These are phyloP conservation scores for Xestia sexstrigata DNA, from an alignment of 2,888 invertebrate genomes.

Conservation along the genomic window DNA sequence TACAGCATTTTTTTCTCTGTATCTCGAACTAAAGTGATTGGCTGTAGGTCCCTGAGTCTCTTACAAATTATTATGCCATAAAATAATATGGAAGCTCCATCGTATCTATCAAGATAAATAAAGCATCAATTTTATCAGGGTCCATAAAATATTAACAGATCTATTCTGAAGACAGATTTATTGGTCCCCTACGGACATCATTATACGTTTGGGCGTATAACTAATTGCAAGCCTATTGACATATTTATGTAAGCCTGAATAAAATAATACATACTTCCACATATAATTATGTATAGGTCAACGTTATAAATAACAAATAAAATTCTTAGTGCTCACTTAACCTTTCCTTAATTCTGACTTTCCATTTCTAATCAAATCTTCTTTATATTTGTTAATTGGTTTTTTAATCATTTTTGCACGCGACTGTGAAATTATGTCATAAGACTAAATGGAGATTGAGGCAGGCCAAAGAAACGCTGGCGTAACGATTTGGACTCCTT, in stretches of 20 bases:
- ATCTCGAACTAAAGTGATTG: neutral
- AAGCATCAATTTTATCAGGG: slow-evolving; percentile 44
- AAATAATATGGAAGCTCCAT: slow-evolving; percentile 12
- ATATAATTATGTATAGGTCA: neutral
- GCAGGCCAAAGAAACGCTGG: too few species aligned
- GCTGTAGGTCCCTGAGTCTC: slow-evolving; percentile 4
- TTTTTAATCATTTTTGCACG: neutral
- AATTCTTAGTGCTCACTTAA: neutral
- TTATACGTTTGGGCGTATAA: slow-evolving; percentile 54
- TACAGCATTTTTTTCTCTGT: neutral
- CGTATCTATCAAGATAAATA: slow-evolving; percentile 49
- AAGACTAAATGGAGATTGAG: too few species aligned
- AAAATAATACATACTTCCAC: neutral
- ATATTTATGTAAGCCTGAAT: slow-evolving; percentile 13
- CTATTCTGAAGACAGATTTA: slow-evolving; percentile 55
- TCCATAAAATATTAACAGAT: slow-evolving; percentile 57
- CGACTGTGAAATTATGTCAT: too few species aligned
- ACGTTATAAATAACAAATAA: neutral
- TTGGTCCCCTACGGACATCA: slow-evolving; percentile 52
- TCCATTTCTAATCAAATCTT: neutral
- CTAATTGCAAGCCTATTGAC: slow-evolving; percentile 51
- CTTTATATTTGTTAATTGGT: too few species aligned
- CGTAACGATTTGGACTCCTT: too few species aligned
- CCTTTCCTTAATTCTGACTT: too few species aligned
- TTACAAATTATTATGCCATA: slow-evolving; percentile 18